Conservation (phyloP, 1,140 invertebrate species). For the Riptortus pedestris region DNA sequence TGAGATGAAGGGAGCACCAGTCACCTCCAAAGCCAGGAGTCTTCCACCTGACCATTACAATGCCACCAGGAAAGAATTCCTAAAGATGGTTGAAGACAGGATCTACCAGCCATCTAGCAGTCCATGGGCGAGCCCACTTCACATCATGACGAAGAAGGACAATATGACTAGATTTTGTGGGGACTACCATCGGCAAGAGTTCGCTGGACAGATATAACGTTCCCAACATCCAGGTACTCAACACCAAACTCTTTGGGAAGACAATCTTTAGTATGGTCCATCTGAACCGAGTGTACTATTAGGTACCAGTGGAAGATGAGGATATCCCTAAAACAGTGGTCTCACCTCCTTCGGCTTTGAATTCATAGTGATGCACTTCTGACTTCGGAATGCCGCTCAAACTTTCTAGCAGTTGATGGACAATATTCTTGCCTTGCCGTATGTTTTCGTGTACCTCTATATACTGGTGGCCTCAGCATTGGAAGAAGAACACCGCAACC, state of each 20-base stretch:
- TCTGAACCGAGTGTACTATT: too few relatives aligned
- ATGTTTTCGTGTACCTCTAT: too few relatives aligned
- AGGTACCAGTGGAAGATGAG: too few relatives aligned
- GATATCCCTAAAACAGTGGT: too few relatives aligned
- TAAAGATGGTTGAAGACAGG: conserved; percentile 33
- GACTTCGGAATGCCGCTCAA: too few relatives aligned
- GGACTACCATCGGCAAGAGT: conserved; percentile 41
- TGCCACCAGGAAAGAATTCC: conserved; percentile 33
- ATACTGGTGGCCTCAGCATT: too few relatives aligned
- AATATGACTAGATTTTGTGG: conserved; percentile 38
- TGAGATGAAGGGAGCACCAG: conserved; percentile 33
- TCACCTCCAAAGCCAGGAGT: conserved; percentile 35
- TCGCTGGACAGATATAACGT: conserved; percentile 38
- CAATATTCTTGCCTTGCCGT: too few relatives aligned
- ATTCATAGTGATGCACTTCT: too few relatives aligned
- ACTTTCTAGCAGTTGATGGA: too few relatives aligned
- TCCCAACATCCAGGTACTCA: conserved; percentile 32
- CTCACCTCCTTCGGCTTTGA: too few relatives aligned
- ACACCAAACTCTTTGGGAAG: conserved; percentile 35
- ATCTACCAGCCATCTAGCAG: conserved; percentile 34
- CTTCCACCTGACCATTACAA: conserved; percentile 34
- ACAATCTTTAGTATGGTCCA: conserved; percentile 41
- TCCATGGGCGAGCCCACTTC: conserved; percentile 39
- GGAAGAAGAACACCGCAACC: too few relatives aligned
- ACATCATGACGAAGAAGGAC: conserved; percentile 40